These are phyloP conservation scores for Chromobotia macracanthus DNA, from an alignment of 2,797 vertebrate genomes.

Conservation along the genomic window DNA sequence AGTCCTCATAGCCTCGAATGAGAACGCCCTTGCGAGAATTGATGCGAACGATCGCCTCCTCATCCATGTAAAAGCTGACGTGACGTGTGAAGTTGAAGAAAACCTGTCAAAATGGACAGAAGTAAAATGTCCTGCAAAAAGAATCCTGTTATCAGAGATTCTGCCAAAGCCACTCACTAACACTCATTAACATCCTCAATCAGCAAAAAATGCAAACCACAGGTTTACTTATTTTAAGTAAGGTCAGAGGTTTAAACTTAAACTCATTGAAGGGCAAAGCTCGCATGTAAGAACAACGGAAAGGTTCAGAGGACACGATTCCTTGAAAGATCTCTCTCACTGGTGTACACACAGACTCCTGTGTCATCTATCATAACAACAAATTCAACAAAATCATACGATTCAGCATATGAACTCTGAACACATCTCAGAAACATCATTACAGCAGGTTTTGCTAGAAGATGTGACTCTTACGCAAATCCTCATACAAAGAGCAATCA, in stretches of 20 bases:
- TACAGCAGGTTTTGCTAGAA: no score
- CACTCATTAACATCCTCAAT: no score
- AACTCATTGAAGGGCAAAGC: slow-evolving; percentile 90
- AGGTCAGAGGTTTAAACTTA: background rate
- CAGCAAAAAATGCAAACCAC: no score
- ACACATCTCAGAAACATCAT: no score
- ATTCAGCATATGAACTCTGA: no score
- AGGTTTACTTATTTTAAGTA: background rate
- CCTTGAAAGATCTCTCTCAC: slow-evolving; percentile 89
- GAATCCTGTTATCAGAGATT: background rate
- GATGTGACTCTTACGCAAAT: slow-evolving; percentile 1
- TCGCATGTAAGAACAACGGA: slow-evolving; percentile 84
- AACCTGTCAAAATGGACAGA: slow-evolving; percentile 70
- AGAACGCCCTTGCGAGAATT: slow-evolving; percentile 94
- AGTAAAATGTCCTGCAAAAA: background rate
- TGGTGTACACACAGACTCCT: slow-evolving; percentile 84
- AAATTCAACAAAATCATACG: no score
- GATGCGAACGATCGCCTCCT: slow-evolving; percentile 97
- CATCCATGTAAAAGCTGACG: slow-evolving; percentile 93
- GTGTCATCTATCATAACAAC: slow-evolving; percentile 74
- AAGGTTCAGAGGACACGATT: slow-evolving; percentile 87
- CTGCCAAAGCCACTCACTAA: background rate
- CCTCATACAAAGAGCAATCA: background rate
- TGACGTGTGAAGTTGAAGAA: slow-evolving; percentile 87
- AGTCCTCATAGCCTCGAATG: slow-evolving; percentile 96